These are phyloP conservation scores for Brevimyrus niger DNA, from an alignment of 2,113 vertebrate species.

Conservation along the genomic window DNA sequence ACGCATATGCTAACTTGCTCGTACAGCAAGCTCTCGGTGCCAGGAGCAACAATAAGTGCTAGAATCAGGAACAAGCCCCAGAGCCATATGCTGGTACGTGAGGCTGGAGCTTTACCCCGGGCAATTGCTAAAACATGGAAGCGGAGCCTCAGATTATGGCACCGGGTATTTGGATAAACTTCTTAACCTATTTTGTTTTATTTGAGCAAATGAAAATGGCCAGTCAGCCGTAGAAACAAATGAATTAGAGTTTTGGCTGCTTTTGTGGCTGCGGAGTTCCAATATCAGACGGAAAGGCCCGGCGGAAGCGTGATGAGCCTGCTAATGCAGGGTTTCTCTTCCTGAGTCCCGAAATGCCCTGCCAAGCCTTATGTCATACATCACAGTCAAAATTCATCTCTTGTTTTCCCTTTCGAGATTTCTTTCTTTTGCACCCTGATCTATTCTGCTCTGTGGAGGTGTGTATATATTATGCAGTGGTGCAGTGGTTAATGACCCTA, in stretches of 20 bases:
- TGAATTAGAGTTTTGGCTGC: background rate
- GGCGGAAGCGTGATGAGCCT: background rate
- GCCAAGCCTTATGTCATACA: background rate
- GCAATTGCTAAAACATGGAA: background rate
- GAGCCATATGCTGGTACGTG: background rate
- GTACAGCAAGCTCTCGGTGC: background rate
- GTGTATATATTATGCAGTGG: background rate
- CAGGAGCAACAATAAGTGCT: background rate
- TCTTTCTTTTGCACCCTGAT: background rate
- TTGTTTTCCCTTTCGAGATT: background rate
- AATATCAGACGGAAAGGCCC: background rate
- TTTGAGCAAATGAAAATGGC: background rate
- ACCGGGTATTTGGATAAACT: background rate
- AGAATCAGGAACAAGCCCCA: background rate
- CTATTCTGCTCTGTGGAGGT: background rate
- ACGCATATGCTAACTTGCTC: background rate
- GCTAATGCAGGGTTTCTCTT: background rate
- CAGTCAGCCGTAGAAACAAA: background rate
- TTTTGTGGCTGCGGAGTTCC: background rate
- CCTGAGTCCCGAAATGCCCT: background rate
- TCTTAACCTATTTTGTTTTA: background rate
- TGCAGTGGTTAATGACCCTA: background rate
- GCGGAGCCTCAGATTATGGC: background rate
- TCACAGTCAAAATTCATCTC: background rate
- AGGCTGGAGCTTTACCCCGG: background rate